phyloP scores from a whole-genome alignment of 2,888 invertebrate genomes.

The Abscondita cerata region DNA sequence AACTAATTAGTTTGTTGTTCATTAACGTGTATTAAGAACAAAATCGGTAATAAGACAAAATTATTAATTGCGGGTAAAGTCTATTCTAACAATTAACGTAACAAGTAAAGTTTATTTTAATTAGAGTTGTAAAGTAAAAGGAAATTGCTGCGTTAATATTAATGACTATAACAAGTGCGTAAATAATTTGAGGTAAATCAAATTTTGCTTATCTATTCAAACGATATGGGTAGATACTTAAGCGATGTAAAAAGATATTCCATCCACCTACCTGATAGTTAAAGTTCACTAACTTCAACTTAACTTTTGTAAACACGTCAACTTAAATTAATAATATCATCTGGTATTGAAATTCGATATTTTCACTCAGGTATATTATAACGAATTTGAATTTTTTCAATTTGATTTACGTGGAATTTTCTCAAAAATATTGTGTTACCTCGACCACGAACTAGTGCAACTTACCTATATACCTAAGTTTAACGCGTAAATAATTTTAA shows the following conservation, averaged over 20 bases:
- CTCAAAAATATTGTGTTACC: constrained; percentile 26
- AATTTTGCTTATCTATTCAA: too few species aligned
- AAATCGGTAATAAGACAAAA: too few species aligned
- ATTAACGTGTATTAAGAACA: too few species aligned
- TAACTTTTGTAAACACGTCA: constrained; percentile 41
- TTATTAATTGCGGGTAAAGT: too few species aligned
- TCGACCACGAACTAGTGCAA: constrained; percentile 14
- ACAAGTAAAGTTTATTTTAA: too few species aligned
- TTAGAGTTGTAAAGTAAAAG: too few species aligned
- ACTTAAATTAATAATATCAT: constrained; percentile 36
- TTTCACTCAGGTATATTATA: constrained; percentile 32
- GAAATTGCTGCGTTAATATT: too few species aligned
- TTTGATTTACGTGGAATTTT: constrained; percentile 13
- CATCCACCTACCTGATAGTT: constrained; percentile 20
- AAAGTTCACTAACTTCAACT: constrained; percentile 32
- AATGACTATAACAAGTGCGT: not conserved
- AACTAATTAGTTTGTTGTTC: too few species aligned
- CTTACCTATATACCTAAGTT: not conserved
- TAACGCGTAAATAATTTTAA: not conserved
- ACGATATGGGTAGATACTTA: constrained; percentile 13
- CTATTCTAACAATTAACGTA: too few species aligned
- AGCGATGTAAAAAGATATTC: constrained; percentile 27
- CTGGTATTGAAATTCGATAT: constrained; percentile 38
- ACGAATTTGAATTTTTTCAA: constrained; percentile 26
- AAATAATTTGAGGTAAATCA: not conserved